Evolutionary conservation across 2,113 vertebrate genomes (phyloP), one percentile per base, ranked within the genome.

Genomic region (Sinocyclocheilus anshuiensis): DNA sequence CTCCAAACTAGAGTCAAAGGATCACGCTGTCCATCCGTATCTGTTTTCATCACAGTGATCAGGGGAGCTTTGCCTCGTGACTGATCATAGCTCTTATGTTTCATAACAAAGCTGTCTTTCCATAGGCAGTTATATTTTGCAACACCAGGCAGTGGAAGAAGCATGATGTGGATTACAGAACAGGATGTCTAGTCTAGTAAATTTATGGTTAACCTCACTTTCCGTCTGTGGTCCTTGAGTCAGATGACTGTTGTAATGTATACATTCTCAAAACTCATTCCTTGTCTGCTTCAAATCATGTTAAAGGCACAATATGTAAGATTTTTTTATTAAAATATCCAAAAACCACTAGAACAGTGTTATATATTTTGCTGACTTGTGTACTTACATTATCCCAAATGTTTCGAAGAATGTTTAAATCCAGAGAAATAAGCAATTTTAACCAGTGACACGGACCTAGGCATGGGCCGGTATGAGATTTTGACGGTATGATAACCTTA

Each of bases 31-130:
- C 79, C 39, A 81, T n/a, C 16, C 48, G 7, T 83, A 12, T 83
- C 24, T 53, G 5, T 71, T 53, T 83, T 83, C 42, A 33, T 71
- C 63, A 83, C 10, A 4, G 39, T 61, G 55, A 50, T 65, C 79
- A 45, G 53, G 55, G 20, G 78, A 65, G 59, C 36, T 53, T 48
- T 83, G 45, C 65, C 81, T 83, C 12, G 26, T 83, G 45, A 71
- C 26, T 33, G 26, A 67, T 83, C 81, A 71, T 36, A 26, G 59
- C 65, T 72, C 81, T 83, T 72, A 72, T 72, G 48, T 71, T 83
- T 71, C 81, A 83, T 55, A 83, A 83, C 45, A 71, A 12, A 71
- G 63, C 65, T 33, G 26, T 71, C 65, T 83, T 39, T 69, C 65
- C 26, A 71, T 83, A 15, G 10, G 26, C 24, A 55, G 39, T 36